phyloP scores from a whole-genome alignment of 2,888 invertebrate species.

The Monoplex corrugatus region DNA sequence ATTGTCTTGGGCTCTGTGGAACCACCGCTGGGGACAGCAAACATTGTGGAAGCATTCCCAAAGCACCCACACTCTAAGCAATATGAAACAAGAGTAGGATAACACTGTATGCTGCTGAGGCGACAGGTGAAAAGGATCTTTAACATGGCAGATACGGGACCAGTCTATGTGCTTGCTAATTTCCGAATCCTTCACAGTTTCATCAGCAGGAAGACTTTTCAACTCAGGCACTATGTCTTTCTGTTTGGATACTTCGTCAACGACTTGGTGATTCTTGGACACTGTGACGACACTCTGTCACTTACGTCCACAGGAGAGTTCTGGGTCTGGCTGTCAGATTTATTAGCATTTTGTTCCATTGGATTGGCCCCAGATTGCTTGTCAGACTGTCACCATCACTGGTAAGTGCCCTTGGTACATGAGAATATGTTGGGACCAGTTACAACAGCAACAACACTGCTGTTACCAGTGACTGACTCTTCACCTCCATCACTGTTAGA shows the following conservation, averaged over 20 bases:
- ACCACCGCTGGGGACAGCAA: not conserved
- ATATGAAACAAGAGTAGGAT: slow-evolving; percentile 64
- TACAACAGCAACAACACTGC: not conserved
- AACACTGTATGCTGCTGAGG: slow-evolving; percentile 60
- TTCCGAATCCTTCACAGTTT: not conserved
- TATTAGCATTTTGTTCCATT: not conserved
- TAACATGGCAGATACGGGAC: slow-evolving; percentile 62
- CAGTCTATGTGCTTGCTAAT: slow-evolving; percentile 42
- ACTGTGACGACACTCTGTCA: not conserved
- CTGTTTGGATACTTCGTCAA: not conserved
- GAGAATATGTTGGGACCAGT: no score
- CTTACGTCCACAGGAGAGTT: no score
- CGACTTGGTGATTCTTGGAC: not conserved
- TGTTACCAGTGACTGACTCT: not conserved
- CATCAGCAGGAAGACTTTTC: not conserved
- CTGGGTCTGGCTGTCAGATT: not conserved
- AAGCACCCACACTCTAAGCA: slow-evolving; percentile 69
- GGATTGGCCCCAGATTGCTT: no score
- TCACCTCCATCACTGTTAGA: not conserved
- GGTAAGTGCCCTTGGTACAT: no score
- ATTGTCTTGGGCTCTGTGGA: not conserved
- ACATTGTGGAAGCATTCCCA: slow-evolving; percentile 61
- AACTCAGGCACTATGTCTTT: not conserved
- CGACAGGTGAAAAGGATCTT: slow-evolving; percentile 66
- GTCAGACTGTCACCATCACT: no score